phyloP scores from a whole-genome alignment of 1,140 invertebrate genomes.

The Nixonia krombeini region DNA sequence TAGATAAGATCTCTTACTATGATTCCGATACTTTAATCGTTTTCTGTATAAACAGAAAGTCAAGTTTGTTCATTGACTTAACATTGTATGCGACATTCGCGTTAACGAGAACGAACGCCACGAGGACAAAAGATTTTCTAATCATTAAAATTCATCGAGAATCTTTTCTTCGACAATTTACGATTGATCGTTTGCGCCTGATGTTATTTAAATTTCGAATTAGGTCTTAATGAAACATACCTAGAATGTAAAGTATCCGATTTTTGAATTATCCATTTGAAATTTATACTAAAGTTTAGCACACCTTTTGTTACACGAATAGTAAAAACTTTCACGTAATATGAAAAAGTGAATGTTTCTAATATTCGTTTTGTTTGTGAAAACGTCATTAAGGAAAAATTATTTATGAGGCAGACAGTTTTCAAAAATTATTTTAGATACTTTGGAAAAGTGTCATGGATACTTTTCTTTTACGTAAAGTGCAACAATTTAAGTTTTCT shows the following conservation, averaged over 20 bases:
- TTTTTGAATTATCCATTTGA: too few species aligned
- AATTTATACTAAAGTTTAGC: too few species aligned
- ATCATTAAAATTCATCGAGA: slow-evolving; percentile 9
- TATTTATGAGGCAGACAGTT: slow-evolving; percentile 19
- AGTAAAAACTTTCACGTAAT: too few species aligned
- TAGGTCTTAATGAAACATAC: too few species aligned
- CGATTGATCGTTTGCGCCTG: background rate
- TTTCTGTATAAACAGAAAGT: slow-evolving; percentile 57
- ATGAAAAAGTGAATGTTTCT: background rate
- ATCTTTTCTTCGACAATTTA: slow-evolving; percentile 6
- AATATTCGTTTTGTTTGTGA: slow-evolving; percentile 35
- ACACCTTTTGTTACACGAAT: too few species aligned
- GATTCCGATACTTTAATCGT: too few species aligned
- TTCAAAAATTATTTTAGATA: slow-evolving; percentile 1
- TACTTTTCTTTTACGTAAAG: too few species aligned
- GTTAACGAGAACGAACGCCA: slow-evolving; percentile 33
- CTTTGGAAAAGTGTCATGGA: too few species aligned
- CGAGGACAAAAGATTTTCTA: slow-evolving; percentile 11
- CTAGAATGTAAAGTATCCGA: too few species aligned
- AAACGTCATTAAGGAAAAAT: slow-evolving; percentile 31
- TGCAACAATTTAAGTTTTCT: too few species aligned
- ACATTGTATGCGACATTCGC: slow-evolving; percentile 30
- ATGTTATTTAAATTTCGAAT: too few species aligned
- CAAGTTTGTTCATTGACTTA: slow-evolving; percentile 42
- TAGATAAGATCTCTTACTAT: too few species aligned